Percentiles rank a stretch among this genome's conserved stretches.
Evolutionary conservation across 92 coral and sea anemone species (phyloP).

Genomic region (Pocillopora grandis): DNA sequence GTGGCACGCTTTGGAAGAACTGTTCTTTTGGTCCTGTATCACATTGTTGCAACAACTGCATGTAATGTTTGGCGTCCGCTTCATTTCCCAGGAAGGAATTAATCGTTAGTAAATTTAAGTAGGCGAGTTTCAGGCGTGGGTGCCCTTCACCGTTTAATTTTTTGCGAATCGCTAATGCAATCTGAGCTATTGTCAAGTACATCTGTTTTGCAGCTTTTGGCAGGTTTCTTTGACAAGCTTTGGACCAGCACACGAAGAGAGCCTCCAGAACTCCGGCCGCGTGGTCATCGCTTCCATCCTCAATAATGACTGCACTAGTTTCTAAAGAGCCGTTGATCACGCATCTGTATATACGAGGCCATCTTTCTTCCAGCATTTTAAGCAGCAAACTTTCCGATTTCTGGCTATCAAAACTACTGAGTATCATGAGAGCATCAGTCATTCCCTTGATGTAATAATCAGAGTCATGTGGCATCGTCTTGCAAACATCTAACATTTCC

Average conservation of each 20-base stretch:
- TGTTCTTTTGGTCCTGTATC: neutral
- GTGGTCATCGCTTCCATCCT: neutral
- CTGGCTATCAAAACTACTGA: neutral
- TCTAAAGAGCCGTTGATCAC: neutral
- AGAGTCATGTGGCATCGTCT: neutral
- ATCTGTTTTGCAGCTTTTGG: too few relatives aligned
- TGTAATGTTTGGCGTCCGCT: neutral
- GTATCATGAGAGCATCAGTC: neutral
- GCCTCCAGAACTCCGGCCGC: neutral
- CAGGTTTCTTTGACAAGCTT: too few relatives aligned
- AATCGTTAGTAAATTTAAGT: neutral
- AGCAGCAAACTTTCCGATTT: neutral
- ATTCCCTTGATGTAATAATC: neutral
- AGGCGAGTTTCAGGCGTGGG: neutral
- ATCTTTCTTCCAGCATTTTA: neutral
- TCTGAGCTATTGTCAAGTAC: neutral
- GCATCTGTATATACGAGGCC: neutral
- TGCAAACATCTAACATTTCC: neutral
- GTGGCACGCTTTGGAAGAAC: neutral
- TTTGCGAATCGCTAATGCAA: neutral
- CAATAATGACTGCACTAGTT: neutral
- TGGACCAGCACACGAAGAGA: neutral
- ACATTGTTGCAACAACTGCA: neutral
- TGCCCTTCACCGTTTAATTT: neutral
- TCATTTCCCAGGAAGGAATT: neutral